Conservation (phyloP, 2,797 vertebrate genomes). For the Furcifer pardalis region DNA sequence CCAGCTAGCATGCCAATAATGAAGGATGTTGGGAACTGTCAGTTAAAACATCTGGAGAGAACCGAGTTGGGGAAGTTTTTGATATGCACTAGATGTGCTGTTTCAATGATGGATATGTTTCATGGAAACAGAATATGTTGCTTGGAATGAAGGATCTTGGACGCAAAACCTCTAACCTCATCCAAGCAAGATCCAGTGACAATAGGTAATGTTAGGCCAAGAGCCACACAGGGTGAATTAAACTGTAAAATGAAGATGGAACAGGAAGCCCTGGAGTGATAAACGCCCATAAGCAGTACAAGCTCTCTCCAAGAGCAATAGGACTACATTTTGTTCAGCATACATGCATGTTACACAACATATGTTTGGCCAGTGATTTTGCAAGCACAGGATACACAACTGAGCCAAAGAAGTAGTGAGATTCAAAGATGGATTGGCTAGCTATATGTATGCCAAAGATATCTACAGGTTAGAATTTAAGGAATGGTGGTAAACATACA, state of each 20-base stretch:
- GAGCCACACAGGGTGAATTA: slow-evolving; percentile 2
- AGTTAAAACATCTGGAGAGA: not conserved
- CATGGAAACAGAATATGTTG: not conserved
- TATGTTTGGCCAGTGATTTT: slow-evolving; percentile 21
- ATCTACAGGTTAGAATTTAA: slow-evolving; percentile 18
- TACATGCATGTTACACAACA: slow-evolving; percentile 8
- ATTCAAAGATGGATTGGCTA: slow-evolving; percentile 8
- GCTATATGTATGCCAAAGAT: not conserved
- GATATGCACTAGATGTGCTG: no score
- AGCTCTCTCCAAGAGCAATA: slow-evolving; percentile 17
- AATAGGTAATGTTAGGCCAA: not conserved
- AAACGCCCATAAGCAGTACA: not conserved
- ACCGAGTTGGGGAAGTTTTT: not conserved
- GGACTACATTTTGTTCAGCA: slow-evolving; percentile 13
- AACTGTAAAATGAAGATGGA: slow-evolving; percentile 7
- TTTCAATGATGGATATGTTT: no score
- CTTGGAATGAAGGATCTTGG: not conserved
- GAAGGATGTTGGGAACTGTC: not conserved
- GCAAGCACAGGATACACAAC: slow-evolving; percentile 19
- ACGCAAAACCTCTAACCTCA: not conserved
- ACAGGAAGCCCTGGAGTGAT: not conserved
- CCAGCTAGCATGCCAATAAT: not conserved
- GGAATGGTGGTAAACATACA: not conserved
- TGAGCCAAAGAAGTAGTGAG: slow-evolving; percentile 2
- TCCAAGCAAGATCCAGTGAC: not conserved